A percentile compares a stretch with the other conserved stretches of the same genome.
Conservation (phyloP, 1,140 invertebrate species). For the Diprion similis region DNA sequence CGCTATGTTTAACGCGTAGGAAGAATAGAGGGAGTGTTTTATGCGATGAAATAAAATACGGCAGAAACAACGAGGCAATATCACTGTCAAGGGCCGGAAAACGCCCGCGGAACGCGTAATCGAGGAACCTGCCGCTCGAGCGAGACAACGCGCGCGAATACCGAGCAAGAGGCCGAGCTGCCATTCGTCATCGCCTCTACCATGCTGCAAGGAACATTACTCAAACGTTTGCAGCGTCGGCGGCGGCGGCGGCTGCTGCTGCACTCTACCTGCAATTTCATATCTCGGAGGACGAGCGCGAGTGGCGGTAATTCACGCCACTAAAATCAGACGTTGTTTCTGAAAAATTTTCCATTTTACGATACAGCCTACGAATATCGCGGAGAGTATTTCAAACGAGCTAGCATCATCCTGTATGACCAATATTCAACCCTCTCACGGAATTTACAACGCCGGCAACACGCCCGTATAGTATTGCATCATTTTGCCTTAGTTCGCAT, state of each 20-base stretch:
- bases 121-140: neutral
- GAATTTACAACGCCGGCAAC: too few relatives aligned
- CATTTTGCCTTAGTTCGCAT: too few relatives aligned
- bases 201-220: slow-evolving; percentile 2
- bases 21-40: neutral
- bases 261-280: neutral
- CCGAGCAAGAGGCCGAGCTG: neutral
- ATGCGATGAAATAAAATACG: slow-evolving; percentile 6
- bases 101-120: neutral
- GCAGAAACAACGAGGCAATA: neutral
- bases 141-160: slow-evolving; percentile 1
- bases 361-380: neutral
- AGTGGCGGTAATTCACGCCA: slow-evolving; percentile 1
- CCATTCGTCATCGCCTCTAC: slow-evolving; percentile 6
- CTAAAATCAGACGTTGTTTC: slow-evolving; percentile 5
- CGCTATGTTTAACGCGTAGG: neutral
- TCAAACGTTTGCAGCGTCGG: neutral
- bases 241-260: neutral
- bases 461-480: too few relatives aligned
- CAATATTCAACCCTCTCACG: too few relatives aligned
- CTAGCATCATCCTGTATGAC: neutral
- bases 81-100: neutral
- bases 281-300: neutral
- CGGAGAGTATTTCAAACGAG: slow-evolving; percentile 2
- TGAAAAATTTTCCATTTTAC: neutral